These are phyloP conservation scores for Psettodes erumei DNA, from an alignment of 2,113 vertebrate genomes.

Conservation along the genomic window DNA sequence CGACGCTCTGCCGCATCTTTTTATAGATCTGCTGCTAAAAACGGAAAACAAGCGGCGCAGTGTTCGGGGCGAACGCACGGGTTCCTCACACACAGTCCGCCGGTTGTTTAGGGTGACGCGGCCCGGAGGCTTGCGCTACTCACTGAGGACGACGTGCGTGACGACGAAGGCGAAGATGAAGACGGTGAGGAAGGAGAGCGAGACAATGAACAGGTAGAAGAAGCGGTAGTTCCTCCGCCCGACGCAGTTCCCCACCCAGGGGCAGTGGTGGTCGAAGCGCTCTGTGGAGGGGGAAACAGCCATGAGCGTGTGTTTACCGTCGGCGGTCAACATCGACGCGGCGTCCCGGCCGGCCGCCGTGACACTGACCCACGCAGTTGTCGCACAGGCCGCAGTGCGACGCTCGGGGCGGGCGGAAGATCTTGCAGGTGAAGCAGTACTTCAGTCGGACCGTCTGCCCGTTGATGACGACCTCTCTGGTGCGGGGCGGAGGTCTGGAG, in stretches of 20 bases:
- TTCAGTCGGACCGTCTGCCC: slow-evolving; percentile 95
- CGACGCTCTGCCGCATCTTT: not conserved
- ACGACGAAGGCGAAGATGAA: slow-evolving; percentile 97
- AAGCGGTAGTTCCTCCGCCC: slow-evolving; percentile 97
- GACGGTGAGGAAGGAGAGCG: slow-evolving; percentile 95
- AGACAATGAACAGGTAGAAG: slow-evolving; percentile 99
- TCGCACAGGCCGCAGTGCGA: too few relatives aligned
- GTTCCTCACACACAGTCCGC: slow-evolving; percentile 30
- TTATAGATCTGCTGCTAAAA: slow-evolving; percentile 30
- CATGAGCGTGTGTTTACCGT: too few relatives aligned
- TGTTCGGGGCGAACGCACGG: slow-evolving; percentile 19
- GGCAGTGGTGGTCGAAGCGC: slow-evolving; percentile 96
- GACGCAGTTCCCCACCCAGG: slow-evolving; percentile 97
- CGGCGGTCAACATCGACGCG: too few relatives aligned
- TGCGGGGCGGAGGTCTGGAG: slow-evolving; percentile 89
- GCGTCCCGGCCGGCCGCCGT: too few relatives aligned
- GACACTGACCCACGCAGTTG: slow-evolving; percentile 90
- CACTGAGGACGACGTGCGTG: slow-evolving; percentile 88
- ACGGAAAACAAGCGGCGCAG: slow-evolving; percentile 16
- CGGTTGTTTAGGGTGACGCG: slow-evolving; percentile 1
- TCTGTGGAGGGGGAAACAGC: too few relatives aligned
- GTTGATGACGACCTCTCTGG: slow-evolving; percentile 93
- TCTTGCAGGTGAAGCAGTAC: slow-evolving; percentile 97
- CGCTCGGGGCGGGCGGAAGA: slow-evolving; percentile 93
- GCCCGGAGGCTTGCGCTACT: slow-evolving; percentile 20